These are phyloP conservation scores for Hemitrygon akajei DNA, from an alignment of 2,797 vertebrate genomes.

Conservation along the genomic window DNA sequence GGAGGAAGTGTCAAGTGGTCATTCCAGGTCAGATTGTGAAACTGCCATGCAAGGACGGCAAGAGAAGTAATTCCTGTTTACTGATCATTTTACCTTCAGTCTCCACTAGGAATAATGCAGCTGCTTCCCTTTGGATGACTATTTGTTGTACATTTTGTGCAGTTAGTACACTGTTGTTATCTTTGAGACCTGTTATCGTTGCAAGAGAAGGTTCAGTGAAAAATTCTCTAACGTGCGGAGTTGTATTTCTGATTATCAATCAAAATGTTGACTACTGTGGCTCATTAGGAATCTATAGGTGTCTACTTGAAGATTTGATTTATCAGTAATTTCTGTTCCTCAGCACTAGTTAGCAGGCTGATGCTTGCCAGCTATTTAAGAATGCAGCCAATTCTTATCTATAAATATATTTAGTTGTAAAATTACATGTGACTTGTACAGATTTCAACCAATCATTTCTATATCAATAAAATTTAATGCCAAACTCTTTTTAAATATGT, in stretches of 20 bases:
- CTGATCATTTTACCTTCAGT: neutral
- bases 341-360: neutral
- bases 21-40: neutral
- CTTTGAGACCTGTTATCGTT: neutral
- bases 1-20: neutral
- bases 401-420: neutral
- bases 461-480: neutral
- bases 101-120: neutral
- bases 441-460: neutral
- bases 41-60: neutral
- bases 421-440: neutral
- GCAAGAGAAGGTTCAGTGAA: neutral
- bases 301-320: neutral
- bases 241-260: neutral
- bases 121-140: slow-evolving; percentile 16
- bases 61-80: slow-evolving; percentile 15
- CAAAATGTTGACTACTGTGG: neutral
- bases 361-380: too few relatives aligned
- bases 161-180: neutral
- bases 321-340: neutral
- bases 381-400: neutral
- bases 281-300: neutral
- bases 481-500: neutral
- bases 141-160: neutral
- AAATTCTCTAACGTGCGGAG: neutral